Base-by-base conservation (phyloP, 64 coral and sea anemone genomes). In the Pachyseris speciosa region DNA sequence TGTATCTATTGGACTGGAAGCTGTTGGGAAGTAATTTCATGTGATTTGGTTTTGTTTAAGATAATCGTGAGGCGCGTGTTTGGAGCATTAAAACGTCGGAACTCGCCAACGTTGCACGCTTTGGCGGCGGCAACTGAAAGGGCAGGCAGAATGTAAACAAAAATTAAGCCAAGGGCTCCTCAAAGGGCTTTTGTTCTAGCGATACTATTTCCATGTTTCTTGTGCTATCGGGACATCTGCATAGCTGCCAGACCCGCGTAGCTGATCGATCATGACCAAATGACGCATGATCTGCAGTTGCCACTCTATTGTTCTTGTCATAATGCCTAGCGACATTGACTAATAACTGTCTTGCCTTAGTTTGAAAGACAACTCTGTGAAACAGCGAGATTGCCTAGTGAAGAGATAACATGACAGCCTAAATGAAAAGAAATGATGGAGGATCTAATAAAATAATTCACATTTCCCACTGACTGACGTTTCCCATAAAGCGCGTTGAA, bases 391-490 rank as follows among this genome's bases (percentile, higher is more conserved):
- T 81, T 38, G 61, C 27, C 31, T 81, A 37, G 17, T 22, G 31
- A 8, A 81, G 55, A 53, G 28, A 61, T 19, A 81, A 57, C 10
- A 53, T 81, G 77, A 81, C 77, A 81, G 48, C 20, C 10, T 26
- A 81, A 81, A 81, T 81, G 53, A 81, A 81, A 81, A 61, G 77
- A 60, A 61, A 40, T 81, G 53, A 81, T 81, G 32, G 77, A 81
- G 26, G n/a, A 81, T 81, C 53, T 28, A 81, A 81, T 81, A 81
- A 81, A 81, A 57, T 9, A 37, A 10, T 37, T 24, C 26, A 31
- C 77, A 25, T 38, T 34, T 38, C 51, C 60, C 77, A 81, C 53
- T 81, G 34, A 12, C 77, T 39, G 30, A 57, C 19, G 49, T 80
- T 79, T 37, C 37, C n/a, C 4, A 34, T 10, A 53, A 26, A 59